Evolutionary conservation across 2,888 invertebrate species (phyloP).

Genomic region (Dorcus parallelipipedus): DNA sequence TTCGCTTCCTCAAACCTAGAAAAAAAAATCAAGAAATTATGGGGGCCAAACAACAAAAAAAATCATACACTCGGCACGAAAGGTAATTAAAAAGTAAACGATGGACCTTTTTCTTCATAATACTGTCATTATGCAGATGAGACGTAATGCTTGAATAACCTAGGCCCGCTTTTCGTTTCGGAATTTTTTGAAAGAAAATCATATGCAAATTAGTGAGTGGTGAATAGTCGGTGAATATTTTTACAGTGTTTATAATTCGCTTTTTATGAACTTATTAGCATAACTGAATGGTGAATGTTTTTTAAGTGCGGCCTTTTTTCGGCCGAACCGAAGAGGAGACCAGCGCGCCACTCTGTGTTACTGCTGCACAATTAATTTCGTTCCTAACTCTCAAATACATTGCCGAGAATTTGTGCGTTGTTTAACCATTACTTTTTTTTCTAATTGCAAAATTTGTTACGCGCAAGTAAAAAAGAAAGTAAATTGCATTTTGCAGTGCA

Average conservation of each 20-base stretch:
- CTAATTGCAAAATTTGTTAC: too few species aligned
- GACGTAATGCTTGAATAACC: conserved; percentile 42
- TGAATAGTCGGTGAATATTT: conserved; percentile 49
- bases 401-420: too few species aligned
- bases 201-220: conserved; percentile 47
- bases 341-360: too few species aligned
- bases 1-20: background rate
- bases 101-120: conserved; percentile 32
- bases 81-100: conserved; percentile 8
- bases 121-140: conserved; percentile 46
- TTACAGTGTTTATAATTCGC: conserved; percentile 50
- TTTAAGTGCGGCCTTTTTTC: conserved; percentile 20
- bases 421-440: too few species aligned
- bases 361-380: too few species aligned
- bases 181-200: conserved; percentile 44
- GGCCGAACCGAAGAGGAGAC: background rate
- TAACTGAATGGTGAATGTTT: conserved; percentile 41
- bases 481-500: too few species aligned
- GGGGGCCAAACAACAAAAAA: too few species aligned
- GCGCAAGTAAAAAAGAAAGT: too few species aligned
- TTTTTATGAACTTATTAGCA: conserved; percentile 48
- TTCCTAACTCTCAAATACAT: too few species aligned
- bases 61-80: too few species aligned
- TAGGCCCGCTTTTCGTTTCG: conserved; percentile 39
- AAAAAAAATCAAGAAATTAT: too few species aligned